Conservation (phyloP, 2,888 invertebrate genomes). For the Horisme vitalbata region DNA sequence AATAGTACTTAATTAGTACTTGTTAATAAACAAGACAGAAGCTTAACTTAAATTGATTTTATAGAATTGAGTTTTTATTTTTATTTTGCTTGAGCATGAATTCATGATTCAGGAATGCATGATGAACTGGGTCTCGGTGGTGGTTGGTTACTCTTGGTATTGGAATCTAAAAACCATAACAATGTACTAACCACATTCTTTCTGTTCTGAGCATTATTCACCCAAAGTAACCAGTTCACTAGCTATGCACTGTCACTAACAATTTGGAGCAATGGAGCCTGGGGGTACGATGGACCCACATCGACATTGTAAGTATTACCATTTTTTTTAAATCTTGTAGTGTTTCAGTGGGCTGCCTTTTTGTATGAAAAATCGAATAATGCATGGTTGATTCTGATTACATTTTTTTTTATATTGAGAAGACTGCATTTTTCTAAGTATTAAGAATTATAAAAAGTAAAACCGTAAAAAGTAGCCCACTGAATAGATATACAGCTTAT, state of each 20-base stretch:
- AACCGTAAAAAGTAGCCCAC: constrained; percentile 1
- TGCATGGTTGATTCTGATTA: too few relatives aligned
- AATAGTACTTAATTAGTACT: too few relatives aligned
- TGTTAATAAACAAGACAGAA: too few relatives aligned
- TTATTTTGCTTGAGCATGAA: constrained; percentile 6
- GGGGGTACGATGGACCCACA: constrained; percentile 26
- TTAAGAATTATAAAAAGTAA: background rate
- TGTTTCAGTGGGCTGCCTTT: constrained; percentile 6
- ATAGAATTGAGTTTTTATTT: too few relatives aligned
- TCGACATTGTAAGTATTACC: constrained; percentile 25
- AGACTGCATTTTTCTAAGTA: background rate
- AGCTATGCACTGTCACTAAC: constrained; percentile 55
- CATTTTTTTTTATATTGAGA: background rate
- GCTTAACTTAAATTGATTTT: too few relatives aligned
- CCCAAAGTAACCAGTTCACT: constrained; percentile 67
- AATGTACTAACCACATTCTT: constrained; percentile 66
- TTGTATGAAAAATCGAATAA: background rate
- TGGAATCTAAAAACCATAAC: constrained; percentile 37
- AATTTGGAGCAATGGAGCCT: constrained; percentile 19
- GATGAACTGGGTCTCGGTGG: constrained; percentile 46
- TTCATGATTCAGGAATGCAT: too few relatives aligned
- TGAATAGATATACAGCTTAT: background rate
- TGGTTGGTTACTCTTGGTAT: constrained; percentile 59
- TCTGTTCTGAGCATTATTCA: constrained; percentile 71
- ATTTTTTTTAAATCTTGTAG: background rate